Base-by-base conservation (phyloP, 2,797 vertebrate genomes). In the Argyrosomus regius region DNA sequence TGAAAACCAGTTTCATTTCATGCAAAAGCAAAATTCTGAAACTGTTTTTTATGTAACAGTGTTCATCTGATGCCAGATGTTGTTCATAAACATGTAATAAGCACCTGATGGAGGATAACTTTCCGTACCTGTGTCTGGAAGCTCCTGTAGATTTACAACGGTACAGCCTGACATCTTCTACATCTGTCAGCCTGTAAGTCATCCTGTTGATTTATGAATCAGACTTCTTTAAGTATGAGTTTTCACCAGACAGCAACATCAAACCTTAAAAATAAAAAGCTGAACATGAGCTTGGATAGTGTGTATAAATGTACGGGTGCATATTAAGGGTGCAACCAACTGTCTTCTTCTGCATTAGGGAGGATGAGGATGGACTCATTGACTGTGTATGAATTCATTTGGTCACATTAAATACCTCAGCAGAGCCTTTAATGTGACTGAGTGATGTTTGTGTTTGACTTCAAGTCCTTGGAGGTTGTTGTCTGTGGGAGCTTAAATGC, bases 121-220 rank as follows among this genome's bases (percentile, higher is more conserved):
- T 65, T 5, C n/a, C 1, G 3, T 20, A 59, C 14, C 16, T 49
- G 24, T 66, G 43, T 3, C 24, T 52, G 45, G 58, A 50, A 13
- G 31, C 6, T 35, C 6, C 11, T 61, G 60, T 8, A 31, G 70
- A 54, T 78, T 72, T 54, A 57, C 18, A 6, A 43, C 3, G 3
- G 12, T 5, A 46, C 50, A 52, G 26, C 20, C 43, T 11, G 69
- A 39, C 1, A 0, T 53, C 62, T 57, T 72, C 31, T 11, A 46
- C 31, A 9, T 14, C 41, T 66, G 52, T 20, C 59, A 16, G 35
- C 54, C 18, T 1, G 9, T 69, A 17, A 63, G 41, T 60, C 53
- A 17, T 24, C 9, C n/a, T 66, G 41, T 9, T 70, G 64, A 75
- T 58, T 78, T 45, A 78, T 75, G 57, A 35, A 43, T 64, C 78